A percentile compares a stretch with the other conserved stretches of the same genome.
phyloP scores from a whole-genome alignment of 2,797 vertebrate genomes.

The Ibycter americanus region DNA sequence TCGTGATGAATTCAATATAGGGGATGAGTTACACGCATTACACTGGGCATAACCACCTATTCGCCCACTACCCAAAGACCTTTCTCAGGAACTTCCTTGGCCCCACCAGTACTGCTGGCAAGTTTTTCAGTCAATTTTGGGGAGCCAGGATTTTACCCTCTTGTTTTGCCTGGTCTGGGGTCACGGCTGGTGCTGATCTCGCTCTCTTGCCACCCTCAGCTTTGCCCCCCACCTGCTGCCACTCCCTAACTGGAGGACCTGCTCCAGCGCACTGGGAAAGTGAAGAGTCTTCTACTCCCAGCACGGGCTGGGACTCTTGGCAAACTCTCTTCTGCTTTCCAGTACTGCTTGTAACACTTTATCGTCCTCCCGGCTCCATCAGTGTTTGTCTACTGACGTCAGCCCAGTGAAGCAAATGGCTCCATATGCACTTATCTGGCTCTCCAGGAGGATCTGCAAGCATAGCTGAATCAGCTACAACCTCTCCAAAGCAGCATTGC shows the following conservation, averaged over 20 bases:
- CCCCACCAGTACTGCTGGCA: background rate
- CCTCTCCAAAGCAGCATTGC: background rate
- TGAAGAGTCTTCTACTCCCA: background rate
- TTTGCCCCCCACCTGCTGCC: background rate
- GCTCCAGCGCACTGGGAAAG: background rate
- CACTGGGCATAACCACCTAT: background rate
- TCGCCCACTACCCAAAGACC: background rate
- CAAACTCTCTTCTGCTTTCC: background rate
- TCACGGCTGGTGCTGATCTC: background rate
- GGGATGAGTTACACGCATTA: background rate
- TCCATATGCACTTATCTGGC: fast-evolving
- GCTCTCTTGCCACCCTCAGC: background rate
- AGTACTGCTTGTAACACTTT: background rate
- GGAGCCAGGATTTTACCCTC: background rate
- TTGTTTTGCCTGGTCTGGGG: background rate
- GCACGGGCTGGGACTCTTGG: background rate
- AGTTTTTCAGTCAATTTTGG: background rate
- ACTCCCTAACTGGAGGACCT: background rate
- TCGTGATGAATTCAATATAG: background rate
- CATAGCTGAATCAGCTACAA: background rate
- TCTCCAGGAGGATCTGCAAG: background rate
- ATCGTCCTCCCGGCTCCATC: background rate
- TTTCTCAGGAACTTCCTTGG: background rate
- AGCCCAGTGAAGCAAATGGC: background rate
- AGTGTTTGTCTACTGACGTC: background rate